Evolutionary conservation across 2,797 vertebrate genomes (phyloP), one percentile per base, ranked within the genome.

Genomic region (Gambusia yucatana): DNA sequence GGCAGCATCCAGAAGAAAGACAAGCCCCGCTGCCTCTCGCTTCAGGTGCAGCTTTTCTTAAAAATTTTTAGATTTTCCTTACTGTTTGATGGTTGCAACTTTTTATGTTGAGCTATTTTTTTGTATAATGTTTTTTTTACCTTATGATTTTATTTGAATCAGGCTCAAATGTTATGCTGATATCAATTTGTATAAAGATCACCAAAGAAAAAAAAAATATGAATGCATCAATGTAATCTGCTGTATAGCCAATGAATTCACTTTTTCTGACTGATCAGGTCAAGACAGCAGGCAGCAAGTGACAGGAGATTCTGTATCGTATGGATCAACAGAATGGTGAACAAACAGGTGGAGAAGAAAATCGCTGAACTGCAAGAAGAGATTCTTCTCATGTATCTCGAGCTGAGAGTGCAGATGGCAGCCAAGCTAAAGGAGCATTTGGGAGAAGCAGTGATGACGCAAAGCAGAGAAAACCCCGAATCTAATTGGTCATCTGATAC

Each of bases 291-390:
- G 44, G 65, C 52, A 72, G 65, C 28, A 75, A 39, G 25, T 6
- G 1, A 71, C 33, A 76, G 48, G 55, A 79, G 36, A 59, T 59
- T 80, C 59, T 78, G 36, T 44, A 73, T 78, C 6, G 9, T 0
- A 0, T 80, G 72, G 87, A 80, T 88, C 69, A 76, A 65, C 4
- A 78, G 3, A 73, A 78, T 41, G 52, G 84, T 84, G 30, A 77
- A 77, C 2, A 78, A 79, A 67, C 20, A 72, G 52, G 59, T 88
- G 48, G 50, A 88, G 63, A 86, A 50, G 82, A 22, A 30, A 76
- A 73, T 75, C 0, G 0, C 47, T 39, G 41, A 77, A 72, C n/a
- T 89, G 72, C 8, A 0, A 25, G 57, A 3, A 22, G 87, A 86
- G n/a, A 6, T 78, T 41, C 14, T 50, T 46, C 8, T 77, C n/a